Percentiles rank a stretch among this genome's conserved stretches.
These are phyloP conservation scores for Conopomorpha cramerella DNA, from an alignment of 1,140 invertebrate genomes.

Conservation along the genomic window DNA sequence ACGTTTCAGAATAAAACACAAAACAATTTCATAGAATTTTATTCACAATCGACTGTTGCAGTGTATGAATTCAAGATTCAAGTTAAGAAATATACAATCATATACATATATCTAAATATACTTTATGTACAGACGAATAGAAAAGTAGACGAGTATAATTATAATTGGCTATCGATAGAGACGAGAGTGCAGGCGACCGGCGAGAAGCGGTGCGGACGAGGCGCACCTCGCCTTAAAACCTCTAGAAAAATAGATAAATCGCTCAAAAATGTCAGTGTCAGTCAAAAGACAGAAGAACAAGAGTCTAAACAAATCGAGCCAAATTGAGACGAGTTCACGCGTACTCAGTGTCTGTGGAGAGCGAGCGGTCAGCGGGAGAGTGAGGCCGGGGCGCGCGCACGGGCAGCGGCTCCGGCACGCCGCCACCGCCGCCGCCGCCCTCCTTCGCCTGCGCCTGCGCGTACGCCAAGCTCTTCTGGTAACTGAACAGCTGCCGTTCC, in stretches of 20 bases:
- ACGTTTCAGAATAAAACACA: conserved; percentile 11
- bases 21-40: conserved; percentile 27
- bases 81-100: conserved; percentile 60
- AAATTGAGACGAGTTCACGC: conserved; percentile 63
- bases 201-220: conserved; percentile 52
- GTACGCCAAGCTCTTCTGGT: conserved; percentile 83
- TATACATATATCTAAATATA: conserved; percentile 61
- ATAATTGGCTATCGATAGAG: conserved; percentile 55
- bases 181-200: conserved; percentile 55
- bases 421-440: conserved; percentile 45
- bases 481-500: conserved; percentile 85
- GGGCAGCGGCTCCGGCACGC: too few species aligned
- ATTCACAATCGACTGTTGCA: conserved; percentile 56
- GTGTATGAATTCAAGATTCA: conserved; percentile 58
- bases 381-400: conserved; percentile 20
- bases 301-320: too few species aligned
- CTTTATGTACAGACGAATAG: conserved; percentile 59
- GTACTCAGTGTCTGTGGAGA: conserved; percentile 76
- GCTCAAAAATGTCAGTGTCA: conserved; percentile 57
- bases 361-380: conserved; percentile 63
- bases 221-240: conserved; percentile 53
- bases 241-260: conserved; percentile 62
- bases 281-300: conserved; percentile 49
- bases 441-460: conserved; percentile 67
- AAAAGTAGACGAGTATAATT: conserved; percentile 55